A percentile compares a stretch with the other conserved stretches of the same genome.
phyloP scores from a whole-genome alignment of 2,113 vertebrate genomes.

The Brevimyrus niger region DNA sequence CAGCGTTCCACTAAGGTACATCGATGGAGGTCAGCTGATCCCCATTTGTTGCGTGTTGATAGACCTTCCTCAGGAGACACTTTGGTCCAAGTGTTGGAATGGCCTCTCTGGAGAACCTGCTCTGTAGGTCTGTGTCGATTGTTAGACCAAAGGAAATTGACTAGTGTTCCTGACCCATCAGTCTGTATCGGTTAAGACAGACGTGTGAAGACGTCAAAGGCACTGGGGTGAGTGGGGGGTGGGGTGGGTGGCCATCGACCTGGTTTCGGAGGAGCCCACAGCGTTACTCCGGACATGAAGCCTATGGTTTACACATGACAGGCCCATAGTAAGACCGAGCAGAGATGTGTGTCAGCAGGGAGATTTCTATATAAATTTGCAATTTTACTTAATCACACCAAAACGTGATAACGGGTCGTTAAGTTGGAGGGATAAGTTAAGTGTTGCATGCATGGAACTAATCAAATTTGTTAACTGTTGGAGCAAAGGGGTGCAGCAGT shows the following conservation, averaged over 20 bases:
- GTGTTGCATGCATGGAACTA: background rate
- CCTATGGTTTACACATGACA: constrained; percentile 16
- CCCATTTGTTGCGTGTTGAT: background rate
- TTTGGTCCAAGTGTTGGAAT: background rate
- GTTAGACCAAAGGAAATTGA: constrained; percentile 13
- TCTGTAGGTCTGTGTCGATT: background rate
- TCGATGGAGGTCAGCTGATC: constrained; percentile 6
- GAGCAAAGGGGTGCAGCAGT: background rate
- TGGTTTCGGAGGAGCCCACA: constrained; percentile 8
- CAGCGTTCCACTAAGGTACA: background rate
- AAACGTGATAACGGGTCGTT: constrained; percentile 8
- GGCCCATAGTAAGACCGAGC: background rate
- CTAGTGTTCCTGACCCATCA: background rate
- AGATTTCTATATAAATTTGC: constrained; percentile 21
- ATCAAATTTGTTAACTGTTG: background rate
- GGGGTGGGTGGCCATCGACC: background rate
- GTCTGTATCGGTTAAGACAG: background rate
- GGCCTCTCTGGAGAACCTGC: background rate
- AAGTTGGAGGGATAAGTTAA: constrained; percentile 24
- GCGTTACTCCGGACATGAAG: constrained; percentile 8
- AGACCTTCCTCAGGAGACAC: constrained; percentile 6
- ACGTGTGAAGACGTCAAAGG: background rate
- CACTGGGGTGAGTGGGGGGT: background rate
- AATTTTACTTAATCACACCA: constrained; percentile 30
- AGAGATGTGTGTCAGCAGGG: constrained; percentile 23